Base-by-base conservation (phyloP, 1,140 invertebrate species). In the Ooceraea biroi region DNA sequence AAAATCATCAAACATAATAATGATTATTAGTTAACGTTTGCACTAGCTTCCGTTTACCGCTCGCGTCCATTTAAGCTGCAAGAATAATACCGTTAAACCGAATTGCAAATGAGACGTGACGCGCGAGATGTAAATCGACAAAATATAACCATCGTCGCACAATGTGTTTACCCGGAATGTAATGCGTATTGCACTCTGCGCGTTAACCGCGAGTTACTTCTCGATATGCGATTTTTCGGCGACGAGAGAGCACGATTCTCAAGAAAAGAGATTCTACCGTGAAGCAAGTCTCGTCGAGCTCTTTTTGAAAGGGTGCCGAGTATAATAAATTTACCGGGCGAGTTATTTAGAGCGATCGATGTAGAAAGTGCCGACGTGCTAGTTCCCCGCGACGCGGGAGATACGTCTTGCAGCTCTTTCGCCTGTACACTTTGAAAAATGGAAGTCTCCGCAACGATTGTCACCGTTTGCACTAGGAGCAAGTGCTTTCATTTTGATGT, bases 261-360 rank as follows among this genome's bases (percentile, higher is more conserved):
- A 41, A 55, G 55, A 82, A 85, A 19, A 57, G 27, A 63, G 30
- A 52, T 50, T 85, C 52, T 48, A 74, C 19, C 14, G 19, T 44
- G 60, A 50, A 58, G 82, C 77, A 63, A 71, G 52, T 86, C 60
- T 71, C 10, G 46, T 14, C 17, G 25, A 82, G 61, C 55, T 73
- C 46, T 48, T 69, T 73, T 76, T 55, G 55, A 83, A 55, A 74
- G 77, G 52, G 74, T 58, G 48, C 61, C 50, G 84, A 71, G 77
- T 25, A 83, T 83, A 87, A 87, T 87, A 87, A 87, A 87, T 87
- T 82, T 80, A 66, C 85, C 17, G 19, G 7, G 52, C 3, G 84
- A 86, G 69, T 87, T 86, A 87, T 87, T 74, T 86, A 68, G 73
- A 82, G 80, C 84, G 84, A 85, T 85, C 80, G 84, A 85, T 85